A percentile compares a stretch with the other conserved stretches of the same genome.
Conservation (phyloP, 2,113 vertebrate genomes). For the Etheostoma spectabile region DNA sequence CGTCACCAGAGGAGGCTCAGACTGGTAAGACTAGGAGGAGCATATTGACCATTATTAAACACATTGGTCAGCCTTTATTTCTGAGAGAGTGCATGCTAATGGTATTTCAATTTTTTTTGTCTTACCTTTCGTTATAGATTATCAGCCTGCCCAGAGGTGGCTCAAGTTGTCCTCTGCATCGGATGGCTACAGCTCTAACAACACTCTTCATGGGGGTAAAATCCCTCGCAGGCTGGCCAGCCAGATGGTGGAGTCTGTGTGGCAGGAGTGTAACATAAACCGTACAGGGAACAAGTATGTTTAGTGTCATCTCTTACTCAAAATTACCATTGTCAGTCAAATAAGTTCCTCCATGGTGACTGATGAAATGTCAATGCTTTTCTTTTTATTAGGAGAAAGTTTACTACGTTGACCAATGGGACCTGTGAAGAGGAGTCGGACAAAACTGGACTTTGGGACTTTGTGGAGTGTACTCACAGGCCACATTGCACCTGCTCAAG, state of each 20-base stretch:
- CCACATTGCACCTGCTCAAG: conserved; percentile 93
- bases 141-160: conserved; percentile 94
- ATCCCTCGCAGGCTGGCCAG: conserved; percentile 94
- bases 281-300: conserved; percentile 95
- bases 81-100: neutral
- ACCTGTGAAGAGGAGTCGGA: conserved; percentile 91
- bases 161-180: conserved; percentile 92
- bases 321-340: neutral
- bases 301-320: neutral
- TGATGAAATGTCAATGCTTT: neutral
- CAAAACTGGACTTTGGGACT: conserved; percentile 93
- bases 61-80: neutral
- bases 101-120: neutral
- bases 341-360: neutral
- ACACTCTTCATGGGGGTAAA: conserved; percentile 94
- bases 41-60: neutral
- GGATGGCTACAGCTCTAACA: conserved; percentile 92
- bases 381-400: conserved; percentile 89
- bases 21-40: conserved; percentile 84
- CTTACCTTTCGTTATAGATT: conserved; percentile 83
- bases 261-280: conserved; percentile 99
- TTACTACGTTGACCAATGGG: conserved; percentile 90
- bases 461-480: conserved; percentile 93
- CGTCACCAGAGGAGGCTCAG: conserved; percentile 97
- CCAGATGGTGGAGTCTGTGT: conserved; percentile 96